A percentile compares a stretch with the other conserved stretches of the same genome.
phyloP scores from a whole-genome alignment of 2,888 invertebrate species.

The Troides aeacus region DNA sequence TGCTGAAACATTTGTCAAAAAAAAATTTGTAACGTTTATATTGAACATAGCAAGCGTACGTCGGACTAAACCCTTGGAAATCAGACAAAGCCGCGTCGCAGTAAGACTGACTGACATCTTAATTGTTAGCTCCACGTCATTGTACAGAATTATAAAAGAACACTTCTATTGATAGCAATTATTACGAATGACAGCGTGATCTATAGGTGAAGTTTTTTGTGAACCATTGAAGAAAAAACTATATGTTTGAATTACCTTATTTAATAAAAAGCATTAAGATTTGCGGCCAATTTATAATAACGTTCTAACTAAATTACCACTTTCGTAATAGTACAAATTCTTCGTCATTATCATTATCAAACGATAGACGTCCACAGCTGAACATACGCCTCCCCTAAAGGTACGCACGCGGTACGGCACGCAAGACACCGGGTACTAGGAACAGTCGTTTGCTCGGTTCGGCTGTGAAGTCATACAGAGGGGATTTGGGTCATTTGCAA shows the following conservation, averaged over 20 bases:
- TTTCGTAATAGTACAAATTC: too few relatives aligned
- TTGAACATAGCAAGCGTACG: constrained; percentile 43
- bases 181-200: constrained; percentile 21
- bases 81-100: constrained; percentile 50
- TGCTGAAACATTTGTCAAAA: constrained; percentile 41
- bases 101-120: constrained; percentile 61
- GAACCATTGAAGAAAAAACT: background rate
- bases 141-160: constrained; percentile 36
- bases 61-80: constrained; percentile 52
- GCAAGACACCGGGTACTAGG: too few relatives aligned
- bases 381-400: too few relatives aligned
- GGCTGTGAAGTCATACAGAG: too few relatives aligned
- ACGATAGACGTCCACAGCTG: too few relatives aligned
- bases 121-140: constrained; percentile 49
- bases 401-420: too few relatives aligned
- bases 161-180: constrained; percentile 47
- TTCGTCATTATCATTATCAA: too few relatives aligned
- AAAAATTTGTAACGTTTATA: constrained; percentile 41
- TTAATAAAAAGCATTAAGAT: background rate
- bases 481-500: too few relatives aligned
- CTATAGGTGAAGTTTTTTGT: constrained; percentile 2
- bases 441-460: too few relatives aligned
- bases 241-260: background rate
- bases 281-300: too few relatives aligned
- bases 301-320: too few relatives aligned